A percentile compares a stretch with the other conserved stretches of the same genome.
phyloP scores from a whole-genome alignment of 2,113 vertebrate species.

The Pteruthius melanotis region DNA sequence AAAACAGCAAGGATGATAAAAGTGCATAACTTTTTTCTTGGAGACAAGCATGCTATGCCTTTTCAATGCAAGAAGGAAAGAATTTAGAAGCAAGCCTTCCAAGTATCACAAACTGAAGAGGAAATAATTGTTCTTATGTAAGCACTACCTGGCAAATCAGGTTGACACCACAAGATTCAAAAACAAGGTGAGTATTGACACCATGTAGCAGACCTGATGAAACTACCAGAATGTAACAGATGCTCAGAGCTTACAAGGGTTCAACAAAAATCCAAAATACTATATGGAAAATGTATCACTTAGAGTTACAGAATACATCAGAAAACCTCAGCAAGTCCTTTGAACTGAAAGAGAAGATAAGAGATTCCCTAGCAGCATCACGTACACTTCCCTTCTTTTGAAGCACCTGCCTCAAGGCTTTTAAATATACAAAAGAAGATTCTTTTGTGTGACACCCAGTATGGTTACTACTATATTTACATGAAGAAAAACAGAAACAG shows the following conservation, averaged over 20 bases:
- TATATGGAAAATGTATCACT: not conserved
- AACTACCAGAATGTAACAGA: not conserved
- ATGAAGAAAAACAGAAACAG: not conserved
- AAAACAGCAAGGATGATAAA: not conserved
- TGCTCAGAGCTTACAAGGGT: not conserved
- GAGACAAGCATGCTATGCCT: not conserved
- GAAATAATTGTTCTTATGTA: not conserved
- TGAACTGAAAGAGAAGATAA: not conserved
- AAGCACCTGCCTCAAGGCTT: not conserved
- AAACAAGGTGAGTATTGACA: not conserved
- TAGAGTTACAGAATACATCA: not conserved
- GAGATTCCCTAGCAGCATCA: not conserved
- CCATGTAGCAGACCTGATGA: not conserved
- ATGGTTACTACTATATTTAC: not conserved
- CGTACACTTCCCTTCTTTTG: fast-evolving
- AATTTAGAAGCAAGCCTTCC: not conserved
- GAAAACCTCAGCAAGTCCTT: not conserved
- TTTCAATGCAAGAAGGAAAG: not conserved
- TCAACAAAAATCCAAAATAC: not conserved
- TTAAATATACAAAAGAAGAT: not conserved
- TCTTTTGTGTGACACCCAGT: fast-evolving
- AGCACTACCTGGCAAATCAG: not conserved
- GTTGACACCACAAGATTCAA: not conserved
- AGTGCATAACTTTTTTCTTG: not conserved
- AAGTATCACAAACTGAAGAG: not conserved